Evolutionary conservation across 2,888 invertebrate species (phyloP).

Genomic region (Meganola albula): DNA sequence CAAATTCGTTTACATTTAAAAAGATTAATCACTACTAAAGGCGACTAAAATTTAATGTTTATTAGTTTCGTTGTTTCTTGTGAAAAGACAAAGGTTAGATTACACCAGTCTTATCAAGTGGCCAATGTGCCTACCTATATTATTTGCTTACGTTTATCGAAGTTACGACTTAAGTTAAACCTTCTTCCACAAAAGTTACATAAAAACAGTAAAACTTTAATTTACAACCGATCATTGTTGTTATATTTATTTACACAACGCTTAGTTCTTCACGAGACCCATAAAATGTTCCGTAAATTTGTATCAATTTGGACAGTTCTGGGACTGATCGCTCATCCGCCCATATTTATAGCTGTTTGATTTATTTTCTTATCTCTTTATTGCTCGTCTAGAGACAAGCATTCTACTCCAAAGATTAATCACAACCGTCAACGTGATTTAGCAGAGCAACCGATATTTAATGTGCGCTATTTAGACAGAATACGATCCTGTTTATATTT

Average conservation of each 20-base stretch:
- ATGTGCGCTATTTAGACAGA: conserved; percentile 70
- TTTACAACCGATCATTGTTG: conserved; percentile 60
- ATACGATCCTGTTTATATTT: conserved; percentile 67
- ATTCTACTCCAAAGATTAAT: conserved; percentile 73
- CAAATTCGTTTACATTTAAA: too few relatives aligned
- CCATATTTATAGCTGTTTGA: conserved; percentile 73
- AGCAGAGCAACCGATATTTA: conserved; percentile 75
- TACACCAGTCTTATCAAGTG: too few relatives aligned
- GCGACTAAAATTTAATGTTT: too few relatives aligned
- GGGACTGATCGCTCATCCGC: conserved; percentile 69
- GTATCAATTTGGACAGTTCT: conserved; percentile 60
- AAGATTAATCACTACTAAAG: too few relatives aligned
- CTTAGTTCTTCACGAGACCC: conserved; percentile 55
- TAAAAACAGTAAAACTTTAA: conserved; percentile 57
- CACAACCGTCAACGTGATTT: conserved; percentile 73
- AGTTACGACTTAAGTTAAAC: too few relatives aligned
- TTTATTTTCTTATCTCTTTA: conserved; percentile 78
- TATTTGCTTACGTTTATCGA: too few relatives aligned
- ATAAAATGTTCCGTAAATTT: conserved; percentile 69
- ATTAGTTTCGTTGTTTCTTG: too few relatives aligned
- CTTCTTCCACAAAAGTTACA: too few relatives aligned
- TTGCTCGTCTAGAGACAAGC: conserved; percentile 73
- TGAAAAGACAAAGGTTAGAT: too few relatives aligned
- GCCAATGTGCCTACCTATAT: too few relatives aligned
- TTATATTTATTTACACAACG: conserved; percentile 62